Conservation (phyloP, 2,888 invertebrate genomes). For the Tetranychus truncatus region DNA sequence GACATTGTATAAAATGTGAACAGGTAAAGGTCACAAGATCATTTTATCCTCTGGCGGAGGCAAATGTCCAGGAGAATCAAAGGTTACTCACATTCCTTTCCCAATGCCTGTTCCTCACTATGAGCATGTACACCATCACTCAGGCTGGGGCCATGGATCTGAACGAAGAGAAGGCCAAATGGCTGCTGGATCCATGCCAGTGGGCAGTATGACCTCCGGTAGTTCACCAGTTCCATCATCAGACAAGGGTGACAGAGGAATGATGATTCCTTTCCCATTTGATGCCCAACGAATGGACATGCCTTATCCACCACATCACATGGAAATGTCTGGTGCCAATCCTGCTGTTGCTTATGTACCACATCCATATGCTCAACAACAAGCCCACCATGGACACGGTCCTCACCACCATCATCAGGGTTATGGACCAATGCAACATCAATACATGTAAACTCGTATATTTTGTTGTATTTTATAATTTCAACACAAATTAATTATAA, state of each 20-base stretch:
- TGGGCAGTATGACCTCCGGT: background rate
- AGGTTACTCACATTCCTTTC: slow-evolving; percentile 1
- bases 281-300: slow-evolving; percentile 7
- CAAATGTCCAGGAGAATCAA: background rate
- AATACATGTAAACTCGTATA: background rate
- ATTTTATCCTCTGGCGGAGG: background rate
- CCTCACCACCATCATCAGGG: background rate
- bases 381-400: background rate
- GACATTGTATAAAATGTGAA: background rate
- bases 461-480: background rate
- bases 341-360: background rate
- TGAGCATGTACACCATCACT: slow-evolving; percentile 5
- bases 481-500: background rate
- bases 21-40: slow-evolving; percentile 10
- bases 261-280: background rate
- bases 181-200: background rate
- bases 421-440: background rate
- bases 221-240: background rate
- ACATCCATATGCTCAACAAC: background rate
- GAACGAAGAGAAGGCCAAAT: background rate
- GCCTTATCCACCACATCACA: background rate
- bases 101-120: slow-evolving; percentile 9
- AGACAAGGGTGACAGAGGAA: background rate
- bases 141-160: background rate
- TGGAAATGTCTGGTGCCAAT: background rate